Evolutionary conservation across 2,888 invertebrate genomes (phyloP).

Genomic region (Nephrotoma flavescens): DNA sequence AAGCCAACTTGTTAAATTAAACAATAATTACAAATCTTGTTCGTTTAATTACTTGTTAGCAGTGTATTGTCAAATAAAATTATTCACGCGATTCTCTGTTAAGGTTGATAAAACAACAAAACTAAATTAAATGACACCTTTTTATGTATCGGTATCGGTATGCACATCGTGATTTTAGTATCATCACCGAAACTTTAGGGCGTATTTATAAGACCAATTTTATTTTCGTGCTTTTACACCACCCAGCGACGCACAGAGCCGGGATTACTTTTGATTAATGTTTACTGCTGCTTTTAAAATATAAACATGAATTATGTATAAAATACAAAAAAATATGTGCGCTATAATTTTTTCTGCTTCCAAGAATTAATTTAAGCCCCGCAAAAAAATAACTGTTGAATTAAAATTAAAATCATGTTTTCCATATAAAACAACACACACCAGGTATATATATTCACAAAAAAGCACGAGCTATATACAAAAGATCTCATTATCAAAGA

Average conservation of each 20-base stretch:
- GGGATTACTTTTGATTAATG: background rate
- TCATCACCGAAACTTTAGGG: background rate
- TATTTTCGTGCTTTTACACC: background rate
- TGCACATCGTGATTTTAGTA: background rate
- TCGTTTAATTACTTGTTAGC: too few species aligned
- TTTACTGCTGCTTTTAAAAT: background rate
- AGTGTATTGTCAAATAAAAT: background rate
- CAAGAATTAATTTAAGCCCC: background rate
- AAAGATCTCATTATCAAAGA: background rate
- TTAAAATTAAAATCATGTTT: background rate
- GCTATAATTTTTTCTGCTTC: background rate
- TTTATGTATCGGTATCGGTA: background rate
- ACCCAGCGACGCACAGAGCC: background rate
- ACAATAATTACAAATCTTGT: too few species aligned
- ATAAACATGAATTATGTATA: background rate
- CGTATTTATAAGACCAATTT: background rate
- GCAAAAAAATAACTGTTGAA: background rate
- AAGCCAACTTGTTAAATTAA: too few species aligned
- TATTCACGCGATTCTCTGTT: background rate
- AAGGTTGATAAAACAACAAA: background rate
- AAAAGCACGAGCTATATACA: background rate
- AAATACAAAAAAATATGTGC: background rate
- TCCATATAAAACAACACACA: background rate
- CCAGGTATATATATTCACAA: background rate
- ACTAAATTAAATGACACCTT: background rate